Percentiles rank a stretch among this genome's conserved stretches.
These are phyloP conservation scores for Saccostrea glomerata DNA, from an alignment of 1,140 invertebrate genomes.

Conservation along the genomic window DNA sequence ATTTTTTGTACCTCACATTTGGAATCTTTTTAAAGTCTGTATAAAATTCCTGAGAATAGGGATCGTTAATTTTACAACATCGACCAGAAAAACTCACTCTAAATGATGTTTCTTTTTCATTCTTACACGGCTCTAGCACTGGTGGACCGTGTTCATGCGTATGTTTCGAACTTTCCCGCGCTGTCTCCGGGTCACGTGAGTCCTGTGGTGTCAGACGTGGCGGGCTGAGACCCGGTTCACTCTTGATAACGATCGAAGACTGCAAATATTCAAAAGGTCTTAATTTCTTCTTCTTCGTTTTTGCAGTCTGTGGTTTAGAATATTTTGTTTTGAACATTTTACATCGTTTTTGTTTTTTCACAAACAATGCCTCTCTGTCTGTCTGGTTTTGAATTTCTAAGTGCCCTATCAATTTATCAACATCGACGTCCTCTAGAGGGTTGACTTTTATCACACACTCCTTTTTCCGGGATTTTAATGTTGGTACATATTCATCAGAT, in stretches of 20 bases:
- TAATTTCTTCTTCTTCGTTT: slow-evolving; percentile 5
- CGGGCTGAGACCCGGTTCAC: not conserved
- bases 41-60: slow-evolving; percentile 2
- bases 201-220: not conserved
- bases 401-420: not conserved
- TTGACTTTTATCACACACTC: not conserved
- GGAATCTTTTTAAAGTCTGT: not conserved
- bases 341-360: not conserved
- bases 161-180: not conserved
- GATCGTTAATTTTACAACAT: not conserved
- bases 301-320: not conserved
- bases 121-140: not conserved
- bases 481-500: not conserved
- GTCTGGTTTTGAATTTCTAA: not conserved
- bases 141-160: not conserved
- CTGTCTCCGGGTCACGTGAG: not conserved
- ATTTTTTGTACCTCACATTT: not conserved
- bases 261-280: not conserved
- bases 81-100: slow-evolving; percentile 6
- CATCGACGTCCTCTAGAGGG: not conserved
- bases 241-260: not conserved
- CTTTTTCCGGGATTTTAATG: not conserved
- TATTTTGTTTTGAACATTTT: not conserved
- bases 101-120: not conserved
- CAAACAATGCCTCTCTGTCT: not conserved